Conservation (phyloP, 1,140 invertebrate species). For the Mactra quadrangularis region DNA sequence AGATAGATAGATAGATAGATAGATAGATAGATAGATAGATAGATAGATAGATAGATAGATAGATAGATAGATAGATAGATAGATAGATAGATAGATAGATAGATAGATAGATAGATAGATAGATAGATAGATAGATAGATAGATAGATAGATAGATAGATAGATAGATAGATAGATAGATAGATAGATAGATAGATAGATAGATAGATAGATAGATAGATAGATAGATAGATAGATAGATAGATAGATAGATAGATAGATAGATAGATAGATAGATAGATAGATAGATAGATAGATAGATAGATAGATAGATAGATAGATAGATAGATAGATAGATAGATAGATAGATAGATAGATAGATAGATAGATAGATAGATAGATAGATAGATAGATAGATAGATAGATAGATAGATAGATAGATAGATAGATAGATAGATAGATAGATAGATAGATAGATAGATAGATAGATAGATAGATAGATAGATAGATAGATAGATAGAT, state of each 20-base stretch:
- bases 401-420: constrained; percentile 3
- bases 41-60: constrained; percentile 3
- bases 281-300: constrained; percentile 3
- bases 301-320: constrained; percentile 3
- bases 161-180: constrained; percentile 3
- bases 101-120: constrained; percentile 3
- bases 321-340: constrained; percentile 3
- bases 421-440: constrained; percentile 3
- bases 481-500: constrained; percentile 3
- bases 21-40: constrained; percentile 3
- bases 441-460: constrained; percentile 3
- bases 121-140: constrained; percentile 3
- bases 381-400: constrained; percentile 3
- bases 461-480: constrained; percentile 3
- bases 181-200: constrained; percentile 3
- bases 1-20: constrained; percentile 3
- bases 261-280: constrained; percentile 3
- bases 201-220: constrained; percentile 3
- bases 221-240: constrained; percentile 3
- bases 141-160: constrained; percentile 3
- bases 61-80: constrained; percentile 3
- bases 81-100: constrained; percentile 3
- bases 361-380: constrained; percentile 3
- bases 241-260: constrained; percentile 3
- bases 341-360: constrained; percentile 3